Percentiles rank a stretch among this genome's conserved stretches.
Conservation (phyloP, 2,797 vertebrate species). For the Propithecus deckenii region DNA sequence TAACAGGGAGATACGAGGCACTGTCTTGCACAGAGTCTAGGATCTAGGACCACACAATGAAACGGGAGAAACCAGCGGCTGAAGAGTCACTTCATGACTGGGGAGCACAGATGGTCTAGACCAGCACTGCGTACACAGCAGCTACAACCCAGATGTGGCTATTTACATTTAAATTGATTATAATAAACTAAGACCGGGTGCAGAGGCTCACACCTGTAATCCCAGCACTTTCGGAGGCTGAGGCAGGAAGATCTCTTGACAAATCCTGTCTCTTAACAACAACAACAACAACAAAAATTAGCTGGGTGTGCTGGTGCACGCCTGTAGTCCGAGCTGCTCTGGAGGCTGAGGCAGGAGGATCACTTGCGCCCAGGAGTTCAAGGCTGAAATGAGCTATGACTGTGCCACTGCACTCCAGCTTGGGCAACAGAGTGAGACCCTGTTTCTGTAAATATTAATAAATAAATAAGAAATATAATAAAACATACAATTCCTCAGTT, state of each 20-base stretch:
- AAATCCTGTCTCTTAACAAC: background rate
- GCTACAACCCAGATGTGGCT: background rate
- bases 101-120: background rate
- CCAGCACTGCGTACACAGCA: rapidly evolving
- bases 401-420: background rate
- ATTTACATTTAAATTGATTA: background rate
- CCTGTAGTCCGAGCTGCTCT: background rate
- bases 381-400: background rate
- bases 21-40: background rate
- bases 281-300: background rate
- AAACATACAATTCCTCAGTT: background rate
- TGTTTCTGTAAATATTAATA: background rate
- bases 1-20: background rate
- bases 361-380: background rate
- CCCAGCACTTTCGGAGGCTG: background rate
- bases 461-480: background rate
- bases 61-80: background rate
- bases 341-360: background rate
- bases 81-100: background rate
- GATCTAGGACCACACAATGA: background rate
- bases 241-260: background rate
- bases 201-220: background rate
- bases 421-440: background rate
- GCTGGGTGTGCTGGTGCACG: background rate
- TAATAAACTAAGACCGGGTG: background rate